Base-by-base conservation (phyloP, 2,113 vertebrate species). In the Paracanthobrama guichenoti region DNA sequence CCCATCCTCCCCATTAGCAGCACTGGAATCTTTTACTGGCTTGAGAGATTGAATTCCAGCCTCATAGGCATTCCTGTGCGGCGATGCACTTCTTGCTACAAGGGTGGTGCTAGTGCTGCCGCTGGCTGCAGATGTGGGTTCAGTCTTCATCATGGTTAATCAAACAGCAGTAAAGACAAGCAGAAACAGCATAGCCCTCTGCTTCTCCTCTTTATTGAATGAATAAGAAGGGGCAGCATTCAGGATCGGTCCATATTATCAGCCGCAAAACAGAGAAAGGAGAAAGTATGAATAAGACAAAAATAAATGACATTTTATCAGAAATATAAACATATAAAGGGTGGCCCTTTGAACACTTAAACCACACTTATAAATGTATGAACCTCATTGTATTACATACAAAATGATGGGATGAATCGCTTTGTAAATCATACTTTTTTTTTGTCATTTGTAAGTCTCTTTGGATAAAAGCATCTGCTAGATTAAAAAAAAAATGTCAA, bases 101-200 rank as follows among this genome's bases (percentile, higher is more conserved):
- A 98, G 92, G 60, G 91, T 95, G 5, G 92, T 71, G 53, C 76
- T 88, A 71, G 88, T 88, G 20, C 84, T 92, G 14, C 86, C 74
- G 3, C 92, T 90, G 84, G 90, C 55, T 78, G 83, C 90, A 24
- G 94, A 89, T 24, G 94, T 93, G 90, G 96, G 94, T 94, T 97
- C 96, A 11, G 96, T 97, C 96, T 97, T 98, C 96, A 98, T 96
- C 97, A 98, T 98, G 93, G 90, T 97, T 93, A 93, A 92, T 95
- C 93, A 95, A 84, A 91, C 86, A 84, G 86, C 81, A 83, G 90
- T 11, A 86, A 89, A 84, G 89, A 88, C n/a, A 28, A 84, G 75
- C 83, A 84, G 86, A 85, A 90, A 90, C 90, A 89, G 92, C 94
- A 95, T 94, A 91, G 89, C 89, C 85, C 88, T 91, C 90, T 90